phyloP scores from a whole-genome alignment of 1,140 invertebrate species.

The Drosophila orena region DNA sequence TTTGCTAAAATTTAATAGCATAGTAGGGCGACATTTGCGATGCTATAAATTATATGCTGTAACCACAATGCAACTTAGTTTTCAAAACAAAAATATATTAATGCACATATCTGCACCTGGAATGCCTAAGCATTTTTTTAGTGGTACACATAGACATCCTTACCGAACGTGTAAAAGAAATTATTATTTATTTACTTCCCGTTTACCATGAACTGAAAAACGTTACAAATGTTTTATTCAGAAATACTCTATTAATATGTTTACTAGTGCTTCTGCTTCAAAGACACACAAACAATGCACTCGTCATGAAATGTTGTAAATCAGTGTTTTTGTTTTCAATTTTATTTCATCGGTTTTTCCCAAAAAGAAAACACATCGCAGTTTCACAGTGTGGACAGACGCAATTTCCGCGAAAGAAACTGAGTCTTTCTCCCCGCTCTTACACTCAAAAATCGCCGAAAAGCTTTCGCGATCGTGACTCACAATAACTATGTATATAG shows the following conservation, averaged over 20 bases:
- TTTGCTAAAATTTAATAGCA: too few relatives aligned
- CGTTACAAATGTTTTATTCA: not conserved
- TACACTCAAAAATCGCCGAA: not conserved
- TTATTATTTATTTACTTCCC: too few relatives aligned
- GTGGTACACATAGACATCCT: too few relatives aligned
- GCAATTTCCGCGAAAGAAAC: conserved; percentile 1
- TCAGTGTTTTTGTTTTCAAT: not conserved
- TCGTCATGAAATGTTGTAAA: not conserved
- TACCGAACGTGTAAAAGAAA: too few relatives aligned
- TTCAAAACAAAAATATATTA: too few relatives aligned
- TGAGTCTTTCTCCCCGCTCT: not conserved
- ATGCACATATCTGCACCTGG: too few relatives aligned
- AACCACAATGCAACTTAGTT: too few relatives aligned
- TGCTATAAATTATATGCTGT: too few relatives aligned
- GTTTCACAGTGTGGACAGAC: not conserved
- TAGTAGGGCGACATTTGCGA: too few relatives aligned
- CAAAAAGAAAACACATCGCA: not conserved
- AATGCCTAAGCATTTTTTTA: too few relatives aligned
- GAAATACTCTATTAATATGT: not conserved
- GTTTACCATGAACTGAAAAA: too few relatives aligned
- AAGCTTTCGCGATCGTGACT: conserved; percentile 6
- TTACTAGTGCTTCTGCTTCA: not conserved
- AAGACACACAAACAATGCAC: not conserved
- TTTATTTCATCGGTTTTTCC: not conserved
- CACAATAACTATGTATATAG: not conserved